Evolutionary conservation across 2,113 vertebrate species (phyloP).

Genomic region (Nycticryphes semicollaris): DNA sequence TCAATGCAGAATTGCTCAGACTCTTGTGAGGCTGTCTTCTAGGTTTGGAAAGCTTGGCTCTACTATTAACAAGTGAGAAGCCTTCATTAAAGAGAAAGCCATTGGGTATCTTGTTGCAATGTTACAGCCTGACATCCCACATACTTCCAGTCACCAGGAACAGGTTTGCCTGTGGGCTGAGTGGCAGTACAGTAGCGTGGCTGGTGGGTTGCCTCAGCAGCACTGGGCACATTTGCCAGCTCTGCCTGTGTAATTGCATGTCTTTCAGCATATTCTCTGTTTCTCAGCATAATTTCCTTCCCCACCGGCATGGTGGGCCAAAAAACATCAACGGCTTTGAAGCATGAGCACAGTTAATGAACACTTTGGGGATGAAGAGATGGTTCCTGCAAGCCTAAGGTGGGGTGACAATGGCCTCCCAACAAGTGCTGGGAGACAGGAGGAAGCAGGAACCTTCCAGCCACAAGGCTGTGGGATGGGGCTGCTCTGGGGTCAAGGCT

Average conservation of each 20-base stretch:
- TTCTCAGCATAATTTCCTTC: neutral
- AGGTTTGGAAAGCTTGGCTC: neutral
- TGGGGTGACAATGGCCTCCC: neutral
- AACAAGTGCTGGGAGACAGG: neutral
- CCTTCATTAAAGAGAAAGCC: neutral
- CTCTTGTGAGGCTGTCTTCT: neutral
- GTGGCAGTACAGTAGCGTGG: neutral
- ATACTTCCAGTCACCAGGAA: neutral
- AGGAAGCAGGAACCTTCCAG: neutral
- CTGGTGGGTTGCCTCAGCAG: fast-evolving
- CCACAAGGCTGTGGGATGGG: fast-evolving
- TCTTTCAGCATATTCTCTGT: neutral
- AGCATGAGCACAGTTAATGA: neutral
- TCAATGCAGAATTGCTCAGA: neutral
- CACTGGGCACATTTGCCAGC: fast-evolving
- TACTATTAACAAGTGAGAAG: neutral
- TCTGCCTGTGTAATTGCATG: fast-evolving
- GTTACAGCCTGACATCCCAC: neutral
- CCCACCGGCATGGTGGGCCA: fast-evolving
- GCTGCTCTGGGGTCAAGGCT: neutral
- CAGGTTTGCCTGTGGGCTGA: neutral
- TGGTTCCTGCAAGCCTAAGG: neutral
- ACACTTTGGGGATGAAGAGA: neutral
- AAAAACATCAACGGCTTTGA: neutral
- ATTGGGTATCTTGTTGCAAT: neutral